Evolutionary conservation across 2,113 vertebrate species (phyloP).

Genomic region (Numenius arquata): DNA sequence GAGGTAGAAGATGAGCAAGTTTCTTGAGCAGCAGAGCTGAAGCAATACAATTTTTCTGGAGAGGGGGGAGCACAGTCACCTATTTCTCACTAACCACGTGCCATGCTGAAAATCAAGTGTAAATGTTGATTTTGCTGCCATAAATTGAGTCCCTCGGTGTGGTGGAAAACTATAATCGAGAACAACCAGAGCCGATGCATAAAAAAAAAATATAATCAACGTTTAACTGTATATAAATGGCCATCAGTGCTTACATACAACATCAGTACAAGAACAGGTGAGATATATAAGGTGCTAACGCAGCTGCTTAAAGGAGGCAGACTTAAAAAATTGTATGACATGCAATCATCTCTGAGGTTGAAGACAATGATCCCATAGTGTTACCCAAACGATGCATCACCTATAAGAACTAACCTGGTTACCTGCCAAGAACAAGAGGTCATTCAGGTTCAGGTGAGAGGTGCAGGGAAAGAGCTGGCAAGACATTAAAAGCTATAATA

Average conservation of each 20-base stretch:
- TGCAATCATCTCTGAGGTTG: neutral
- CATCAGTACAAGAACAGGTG: rapidly evolving
- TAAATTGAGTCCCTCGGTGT: neutral
- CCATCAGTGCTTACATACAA: neutral
- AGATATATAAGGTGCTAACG: neutral
- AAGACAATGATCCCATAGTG: neutral
- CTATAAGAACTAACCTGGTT: neutral
- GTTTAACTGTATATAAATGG: neutral
- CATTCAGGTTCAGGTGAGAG: neutral
- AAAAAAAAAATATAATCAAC: neutral
- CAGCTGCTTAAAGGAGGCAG: neutral
- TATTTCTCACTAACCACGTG: neutral
- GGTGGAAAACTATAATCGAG: neutral
- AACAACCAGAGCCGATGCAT: neutral
- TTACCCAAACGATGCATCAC: neutral
- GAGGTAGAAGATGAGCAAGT: neutral
- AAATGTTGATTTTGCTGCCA: neutral
- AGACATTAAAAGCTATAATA: neutral
- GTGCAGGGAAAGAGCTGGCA: neutral
- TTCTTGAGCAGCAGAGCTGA: neutral
- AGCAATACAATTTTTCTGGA: neutral
- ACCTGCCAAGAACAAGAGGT: neutral
- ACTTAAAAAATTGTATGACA: neutral
- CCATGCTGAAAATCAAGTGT: neutral
- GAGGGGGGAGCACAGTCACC: too few relatives aligned